A percentile compares a stretch with the other conserved stretches of the same genome.
Evolutionary conservation across 2,113 vertebrate genomes (phyloP).

Genomic region (Sclerurus mexicanus): DNA sequence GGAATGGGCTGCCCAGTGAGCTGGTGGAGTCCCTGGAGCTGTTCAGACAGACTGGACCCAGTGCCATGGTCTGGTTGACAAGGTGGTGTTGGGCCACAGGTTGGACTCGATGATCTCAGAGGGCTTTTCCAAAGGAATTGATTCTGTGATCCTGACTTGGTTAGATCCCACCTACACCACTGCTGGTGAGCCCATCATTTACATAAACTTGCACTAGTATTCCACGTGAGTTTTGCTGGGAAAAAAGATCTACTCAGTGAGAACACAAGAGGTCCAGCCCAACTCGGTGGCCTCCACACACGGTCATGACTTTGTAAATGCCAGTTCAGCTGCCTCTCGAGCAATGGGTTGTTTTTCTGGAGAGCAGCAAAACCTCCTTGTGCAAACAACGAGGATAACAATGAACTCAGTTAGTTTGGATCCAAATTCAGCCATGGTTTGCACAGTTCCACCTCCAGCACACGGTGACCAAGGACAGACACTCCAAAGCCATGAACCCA

Average conservation of each 20-base stretch:
- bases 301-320: fast-evolving
- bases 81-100: neutral
- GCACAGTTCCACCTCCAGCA: neutral
- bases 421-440: neutral
- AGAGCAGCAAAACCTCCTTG: neutral
- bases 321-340: neutral
- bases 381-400: neutral
- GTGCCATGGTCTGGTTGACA: neutral
- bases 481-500: neutral
- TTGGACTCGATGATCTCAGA: neutral
- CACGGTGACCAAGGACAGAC: neutral
- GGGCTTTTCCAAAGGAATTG: neutral
- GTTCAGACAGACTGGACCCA: neutral
- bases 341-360: fast-evolving
- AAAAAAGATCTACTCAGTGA: neutral
- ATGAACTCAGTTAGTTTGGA: neutral
- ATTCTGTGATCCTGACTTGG: neutral
- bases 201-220: neutral
- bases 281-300: fast-evolving
- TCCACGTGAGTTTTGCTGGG: neutral
- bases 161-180: neutral
- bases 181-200: neutral
- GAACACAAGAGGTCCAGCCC: neutral
- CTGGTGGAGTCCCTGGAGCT: neutral
- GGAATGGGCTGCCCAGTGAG: neutral